Percentiles rank a stretch among this genome's conserved stretches.
Evolutionary conservation across 35 echinoderm and acorn worm species (phyloP).

Genomic region (Hemicentrotus pulcherrimus): DNA sequence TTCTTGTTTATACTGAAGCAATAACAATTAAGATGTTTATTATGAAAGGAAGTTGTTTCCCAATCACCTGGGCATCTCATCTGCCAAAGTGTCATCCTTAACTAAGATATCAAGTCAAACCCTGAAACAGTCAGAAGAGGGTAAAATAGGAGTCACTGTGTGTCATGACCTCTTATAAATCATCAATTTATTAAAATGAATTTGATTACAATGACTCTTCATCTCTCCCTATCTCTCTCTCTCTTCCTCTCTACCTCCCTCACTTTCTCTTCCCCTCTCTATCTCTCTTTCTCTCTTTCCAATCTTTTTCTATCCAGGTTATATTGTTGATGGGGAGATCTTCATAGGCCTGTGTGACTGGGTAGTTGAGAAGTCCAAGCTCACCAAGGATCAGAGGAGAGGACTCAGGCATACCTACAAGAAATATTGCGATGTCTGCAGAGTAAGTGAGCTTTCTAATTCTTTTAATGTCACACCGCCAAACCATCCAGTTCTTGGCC

Average conservation of each 20-base stretch:
- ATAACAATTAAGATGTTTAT: constrained; percentile 42
- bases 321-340: constrained; percentile 22
- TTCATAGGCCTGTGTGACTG: constrained; percentile 79
- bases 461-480: too few species aligned
- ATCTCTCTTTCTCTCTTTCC: background rate
- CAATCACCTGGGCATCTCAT: constrained; percentile 31
- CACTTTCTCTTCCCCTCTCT: background rate
- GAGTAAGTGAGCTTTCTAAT: constrained; percentile 30
- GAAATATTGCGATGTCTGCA: constrained; percentile 85
- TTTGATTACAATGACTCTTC: constrained; percentile 12
- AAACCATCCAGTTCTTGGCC: too few species aligned
- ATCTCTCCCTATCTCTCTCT: background rate
- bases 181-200: constrained; percentile 22
- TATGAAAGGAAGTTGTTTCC: background rate
- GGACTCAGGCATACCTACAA: constrained; percentile 83
- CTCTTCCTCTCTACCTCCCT: background rate
- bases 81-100: background rate
- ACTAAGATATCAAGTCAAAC: constrained; percentile 10
- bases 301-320: background rate
- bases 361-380: constrained; percentile 58
- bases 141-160: constrained; percentile 23
- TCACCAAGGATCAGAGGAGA: constrained; percentile 80
- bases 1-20: background rate
- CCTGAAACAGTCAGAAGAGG: background rate
- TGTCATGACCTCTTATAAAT: background rate